Conservation (phyloP, 2,888 invertebrate species). For the Xestia rhomboidea region DNA sequence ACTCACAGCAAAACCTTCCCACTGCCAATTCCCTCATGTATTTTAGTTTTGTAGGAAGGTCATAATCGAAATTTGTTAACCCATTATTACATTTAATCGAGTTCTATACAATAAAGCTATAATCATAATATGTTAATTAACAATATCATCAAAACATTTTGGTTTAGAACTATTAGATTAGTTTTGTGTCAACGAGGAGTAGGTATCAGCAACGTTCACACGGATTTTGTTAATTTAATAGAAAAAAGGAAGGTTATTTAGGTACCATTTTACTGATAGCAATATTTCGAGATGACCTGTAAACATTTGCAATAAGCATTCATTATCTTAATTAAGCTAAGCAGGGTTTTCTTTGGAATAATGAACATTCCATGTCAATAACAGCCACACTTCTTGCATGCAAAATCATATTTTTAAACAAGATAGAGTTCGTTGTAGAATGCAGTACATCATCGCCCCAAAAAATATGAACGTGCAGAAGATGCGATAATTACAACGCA, state of each 20-base stretch:
- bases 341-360: not conserved
- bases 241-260: not conserved
- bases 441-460: not conserved
- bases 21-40: no score
- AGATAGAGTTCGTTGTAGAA: not conserved
- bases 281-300: not conserved
- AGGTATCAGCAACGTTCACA: not conserved
- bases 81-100: not conserved
- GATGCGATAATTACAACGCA: not conserved
- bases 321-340: not conserved
- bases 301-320: not conserved
- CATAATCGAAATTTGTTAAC: not conserved
- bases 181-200: not conserved
- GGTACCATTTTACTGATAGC: not conserved
- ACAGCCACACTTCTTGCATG: not conserved
- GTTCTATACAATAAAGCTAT: not conserved
- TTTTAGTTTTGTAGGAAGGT: not conserved
- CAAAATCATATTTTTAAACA: not conserved
- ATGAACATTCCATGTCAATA: no score
- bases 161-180: constrained; percentile 3
- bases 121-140: constrained; percentile 6
- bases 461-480: not conserved
- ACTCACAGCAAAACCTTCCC: no score
- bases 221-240: not conserved
- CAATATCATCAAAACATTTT: constrained; percentile 12